phyloP scores from a whole-genome alignment of 2,797 vertebrate genomes.

The Poecilia wingei region DNA sequence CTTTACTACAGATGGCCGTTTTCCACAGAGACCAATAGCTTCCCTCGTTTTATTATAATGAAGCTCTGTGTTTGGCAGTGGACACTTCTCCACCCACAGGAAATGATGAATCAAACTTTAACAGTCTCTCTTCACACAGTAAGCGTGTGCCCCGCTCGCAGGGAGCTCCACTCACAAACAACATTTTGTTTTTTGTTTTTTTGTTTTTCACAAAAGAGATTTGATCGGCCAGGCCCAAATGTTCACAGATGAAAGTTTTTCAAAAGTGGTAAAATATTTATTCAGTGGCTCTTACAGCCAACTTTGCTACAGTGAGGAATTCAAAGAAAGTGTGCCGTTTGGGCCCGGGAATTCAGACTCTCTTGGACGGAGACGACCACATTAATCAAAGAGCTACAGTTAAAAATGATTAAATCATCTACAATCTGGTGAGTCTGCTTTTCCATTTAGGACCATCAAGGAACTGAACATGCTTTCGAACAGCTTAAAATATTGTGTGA shows the following conservation, averaged over 20 bases:
- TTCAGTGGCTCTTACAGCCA: constrained; percentile 25
- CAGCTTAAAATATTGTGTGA: background rate
- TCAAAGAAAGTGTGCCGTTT: constrained; percentile 6
- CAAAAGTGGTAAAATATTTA: constrained; percentile 35
- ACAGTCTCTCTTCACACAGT: constrained; percentile 25
- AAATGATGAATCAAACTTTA: constrained; percentile 52
- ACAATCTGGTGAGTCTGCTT: constrained; percentile 1
- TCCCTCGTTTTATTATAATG: constrained; percentile 40
- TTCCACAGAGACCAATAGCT: constrained; percentile 34
- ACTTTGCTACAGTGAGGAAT: constrained; percentile 14
- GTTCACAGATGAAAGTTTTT: constrained; percentile 42
- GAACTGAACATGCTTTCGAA: background rate
- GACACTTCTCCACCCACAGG: constrained; percentile 44
- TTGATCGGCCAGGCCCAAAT: constrained; percentile 30
- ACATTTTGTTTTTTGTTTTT: constrained; percentile 22
- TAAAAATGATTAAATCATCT: background rate
- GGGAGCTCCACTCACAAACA: constrained; percentile 28
- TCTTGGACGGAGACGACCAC: background rate
- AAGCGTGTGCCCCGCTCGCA: constrained; percentile 26
- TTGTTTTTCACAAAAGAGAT: constrained; percentile 27
- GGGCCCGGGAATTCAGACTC: constrained; percentile 4
- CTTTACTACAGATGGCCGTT: constrained; percentile 20
- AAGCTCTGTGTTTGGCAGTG: constrained; percentile 29
- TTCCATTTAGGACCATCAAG: background rate
- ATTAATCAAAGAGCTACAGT: background rate